Base-by-base conservation (phyloP, 2,888 invertebrate species). In the Mythimna pallens region DNA sequence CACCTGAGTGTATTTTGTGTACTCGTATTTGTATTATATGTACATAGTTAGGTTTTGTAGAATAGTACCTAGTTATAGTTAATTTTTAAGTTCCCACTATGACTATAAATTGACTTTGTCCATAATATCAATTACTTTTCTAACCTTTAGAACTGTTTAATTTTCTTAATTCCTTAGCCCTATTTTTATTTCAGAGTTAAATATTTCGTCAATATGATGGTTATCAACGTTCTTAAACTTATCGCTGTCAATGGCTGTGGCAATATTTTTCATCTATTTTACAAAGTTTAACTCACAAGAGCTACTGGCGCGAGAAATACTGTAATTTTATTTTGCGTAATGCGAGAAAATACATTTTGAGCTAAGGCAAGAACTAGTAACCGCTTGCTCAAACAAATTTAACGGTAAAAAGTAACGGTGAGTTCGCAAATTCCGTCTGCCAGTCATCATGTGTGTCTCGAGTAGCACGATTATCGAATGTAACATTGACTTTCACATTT, bases 401-500 rank as follows among this genome's bases (percentile, higher is more conserved):
- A 84, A 80, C 86, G 83, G 82, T 76, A 80, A 71, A 63, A 68
- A 66, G 65, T 86, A 87, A 83, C 83, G 81, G 82, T 78, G 66
- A 63, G 30, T 67, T 77, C 57, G 78, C 83, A 58, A 86, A 82
- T 84, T 80, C 78, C 70, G 75, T 68, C 73, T 81, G 74, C 47
- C 75, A 68, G 69, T 80, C 77, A 80, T 80, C 81, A 87, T 84
- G 85, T 88, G 80, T 87, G 84, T 86, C 78, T 82, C 75, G 73
- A 85, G 71, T 78, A 84, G 84, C 84, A 86, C 83, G 87, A 88
- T 92, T 90, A 92, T 92, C 90, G 90, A 91, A 92, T 93, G 91
- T 95, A 95, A 95, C 95, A 96, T 96, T 96, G 96, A 95, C 96
- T 96, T 95, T 96, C 95, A 94, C 95, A 93, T 75, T 90, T 89